Base-by-base conservation (phyloP, 2,113 vertebrate genomes). In the Chionis minor region DNA sequence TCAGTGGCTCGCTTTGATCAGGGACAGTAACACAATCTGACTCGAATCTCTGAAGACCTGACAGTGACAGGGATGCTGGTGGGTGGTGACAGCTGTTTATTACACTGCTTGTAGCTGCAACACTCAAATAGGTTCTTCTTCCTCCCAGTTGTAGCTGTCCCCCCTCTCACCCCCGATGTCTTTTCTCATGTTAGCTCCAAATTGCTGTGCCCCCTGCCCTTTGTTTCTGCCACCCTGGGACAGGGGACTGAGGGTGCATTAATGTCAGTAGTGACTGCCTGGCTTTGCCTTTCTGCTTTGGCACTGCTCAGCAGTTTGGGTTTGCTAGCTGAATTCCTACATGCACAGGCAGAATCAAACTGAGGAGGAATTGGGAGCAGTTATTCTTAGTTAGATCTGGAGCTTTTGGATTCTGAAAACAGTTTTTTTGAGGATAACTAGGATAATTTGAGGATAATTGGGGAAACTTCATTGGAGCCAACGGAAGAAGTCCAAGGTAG, bases 161-260 rank as follows among this genome's bases (percentile, higher is more conserved):
- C 44, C 6, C 1, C 12, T 61, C 32, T 6, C 40, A 19, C 24
- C 7, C 19, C 14, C 20, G 3, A 7, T 4, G 6, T 8, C 0
- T 0, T 32, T 88, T 86, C 47, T 38, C 12, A 5, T 8, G 18
- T 59, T 78, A 6, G 14, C 16, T 84, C 14, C 14, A 40, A 44
- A 44, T 55, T 55, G 5, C 32, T 62, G 8, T 24, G 12, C 3
- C 8, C 16, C 5, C 12, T 6, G 4, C 8, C 1, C 22, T 61
- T 63, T 77, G 12, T 59, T 83, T 78, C 28, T 81, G 2, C 8
- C 12, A 6, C 27, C 6, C 20, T 75, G 35, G 42, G 12, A 28
- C 8, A 75, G 12, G 11, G 18, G 14, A 6, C 26, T 72, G 47
- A 35, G 18, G 10, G 15, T 14, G 35, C 49, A 94, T 9, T 26